Evolutionary conservation across 2,113 vertebrate genomes (phyloP).

Genomic region (Paramisgurnus dabryanus): DNA sequence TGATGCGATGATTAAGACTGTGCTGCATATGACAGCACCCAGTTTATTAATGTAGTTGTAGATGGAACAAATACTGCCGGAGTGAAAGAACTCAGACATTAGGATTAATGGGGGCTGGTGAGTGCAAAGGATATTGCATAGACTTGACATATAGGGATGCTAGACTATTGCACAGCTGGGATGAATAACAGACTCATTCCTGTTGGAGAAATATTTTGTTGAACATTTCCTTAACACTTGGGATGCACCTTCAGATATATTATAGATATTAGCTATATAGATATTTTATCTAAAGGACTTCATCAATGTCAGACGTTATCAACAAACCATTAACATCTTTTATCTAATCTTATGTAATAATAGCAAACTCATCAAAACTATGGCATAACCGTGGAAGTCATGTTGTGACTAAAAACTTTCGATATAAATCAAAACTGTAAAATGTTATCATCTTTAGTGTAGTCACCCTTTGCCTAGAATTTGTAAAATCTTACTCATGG

Average conservation of each 20-base stretch:
- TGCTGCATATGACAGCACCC: constrained; percentile 38
- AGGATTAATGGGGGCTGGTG: constrained; percentile 51
- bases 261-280: too few species aligned
- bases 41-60: constrained; percentile 53
- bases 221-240: not conserved
- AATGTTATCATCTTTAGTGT: too few species aligned
- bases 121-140: constrained; percentile 41
- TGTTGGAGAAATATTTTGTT: not conserved
- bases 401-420: too few species aligned
- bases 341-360: too few species aligned
- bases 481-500: too few species aligned
- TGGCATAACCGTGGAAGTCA: too few species aligned
- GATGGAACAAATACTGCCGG: constrained; percentile 38
- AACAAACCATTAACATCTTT: too few species aligned
- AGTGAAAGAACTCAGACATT: constrained; percentile 41
- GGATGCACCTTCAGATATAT: not conserved
- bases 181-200: constrained; percentile 46
- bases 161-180: constrained; percentile 39
- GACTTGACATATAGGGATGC: not conserved
- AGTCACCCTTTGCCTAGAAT: too few species aligned
- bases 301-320: too few species aligned
- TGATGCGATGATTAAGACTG: constrained; percentile 50
- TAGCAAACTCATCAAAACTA: too few species aligned
- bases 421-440: too few species aligned
- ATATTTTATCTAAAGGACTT: too few species aligned